Evolutionary conservation across 2,797 vertebrate species (phyloP), one percentile per base, ranked within the genome.

Genomic region (Mormyrus proboscirostris): DNA sequence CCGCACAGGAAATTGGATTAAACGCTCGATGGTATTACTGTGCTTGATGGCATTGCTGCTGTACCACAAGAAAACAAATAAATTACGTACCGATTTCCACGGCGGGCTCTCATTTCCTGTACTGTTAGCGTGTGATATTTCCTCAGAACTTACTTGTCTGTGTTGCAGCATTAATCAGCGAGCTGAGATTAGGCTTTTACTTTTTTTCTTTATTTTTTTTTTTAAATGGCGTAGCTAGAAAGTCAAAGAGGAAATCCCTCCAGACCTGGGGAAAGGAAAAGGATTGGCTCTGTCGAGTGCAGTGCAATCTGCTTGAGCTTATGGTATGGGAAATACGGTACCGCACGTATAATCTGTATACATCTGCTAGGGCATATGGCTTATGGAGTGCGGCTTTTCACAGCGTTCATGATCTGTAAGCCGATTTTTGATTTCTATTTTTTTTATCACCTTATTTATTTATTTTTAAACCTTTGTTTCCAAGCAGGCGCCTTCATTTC

Each of bases 11-110:
- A 59, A 87, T 59, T 57, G 86, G 86, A 87, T 87, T 59, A 87
- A 87, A 87, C 22, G 86, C 86, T 87, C 86, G 16, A 59, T 87
- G 86, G 51, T 87, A 53, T 87, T 87, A 87, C 51, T 57, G 22
- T 87, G 86, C 86, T 87, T 87, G 86, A 87, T 87, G 86, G 86
- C 16, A n/a, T 59, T 87, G 86, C 29, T 2, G 29, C 29, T 7
- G 53, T 41, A 9, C 33, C 19, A 2, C 33, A 44, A 69, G 51
- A 33, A 87, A 57, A 59, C 86, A 87, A 57, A 62, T 59, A 87
- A 57, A 38, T 57, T 87, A 57, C 29, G 25, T 53, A 41, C 33
- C 7, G 69, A 59, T 59, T 87, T 87, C 16, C 86, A 9, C 51
- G 16, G 10, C 44, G 84, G 19, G 4, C 86, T 41, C 38, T 41